These are phyloP conservation scores for Holotrichia oblita DNA, from an alignment of 1,140 invertebrate genomes.

Conservation along the genomic window DNA sequence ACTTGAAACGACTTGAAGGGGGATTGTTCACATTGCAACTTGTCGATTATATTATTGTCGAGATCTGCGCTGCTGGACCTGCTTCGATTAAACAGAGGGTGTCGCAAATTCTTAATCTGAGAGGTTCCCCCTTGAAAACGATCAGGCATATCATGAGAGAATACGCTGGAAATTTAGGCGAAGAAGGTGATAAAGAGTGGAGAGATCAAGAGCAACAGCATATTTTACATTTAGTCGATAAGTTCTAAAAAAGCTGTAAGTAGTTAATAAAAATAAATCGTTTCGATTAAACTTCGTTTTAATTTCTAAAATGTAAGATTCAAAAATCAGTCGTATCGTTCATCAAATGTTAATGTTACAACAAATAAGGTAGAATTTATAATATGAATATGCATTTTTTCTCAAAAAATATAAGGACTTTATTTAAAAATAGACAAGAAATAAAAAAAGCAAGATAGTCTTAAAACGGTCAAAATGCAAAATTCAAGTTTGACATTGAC, in stretches of 20 bases:
- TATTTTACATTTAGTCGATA: conserved; percentile 92
- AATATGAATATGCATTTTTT: too few relatives aligned
- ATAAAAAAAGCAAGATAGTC: too few relatives aligned
- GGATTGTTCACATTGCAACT: conserved; percentile 96
- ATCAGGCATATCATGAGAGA: conserved; percentile 96
- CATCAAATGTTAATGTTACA: too few relatives aligned
- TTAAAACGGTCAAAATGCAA: too few relatives aligned
- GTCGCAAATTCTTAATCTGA: conserved; percentile 86
- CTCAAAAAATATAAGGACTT: too few relatives aligned
- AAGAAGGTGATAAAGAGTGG: conserved; percentile 84
- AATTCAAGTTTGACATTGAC: too few relatives aligned
- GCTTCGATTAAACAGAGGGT: conserved; percentile 87
- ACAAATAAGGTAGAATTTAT: too few relatives aligned
- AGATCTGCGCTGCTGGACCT: conserved; percentile 83
- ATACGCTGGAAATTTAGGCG: conserved; percentile 94
- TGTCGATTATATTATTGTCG: conserved; percentile 94
- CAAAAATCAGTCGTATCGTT: too few relatives aligned
- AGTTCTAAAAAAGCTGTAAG: conserved; percentile 80
- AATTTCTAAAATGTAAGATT: too few relatives aligned
- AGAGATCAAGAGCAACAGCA: conserved; percentile 90
- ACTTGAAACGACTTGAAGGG: conserved; percentile 88
- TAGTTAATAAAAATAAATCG: neutral
- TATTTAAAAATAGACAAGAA: too few relatives aligned
- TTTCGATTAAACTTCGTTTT: too few relatives aligned
- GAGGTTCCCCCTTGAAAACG: conserved; percentile 92